These are phyloP conservation scores for Spilogale gracilis DNA, from an alignment of 2,113 vertebrate species.

Conservation along the genomic window DNA sequence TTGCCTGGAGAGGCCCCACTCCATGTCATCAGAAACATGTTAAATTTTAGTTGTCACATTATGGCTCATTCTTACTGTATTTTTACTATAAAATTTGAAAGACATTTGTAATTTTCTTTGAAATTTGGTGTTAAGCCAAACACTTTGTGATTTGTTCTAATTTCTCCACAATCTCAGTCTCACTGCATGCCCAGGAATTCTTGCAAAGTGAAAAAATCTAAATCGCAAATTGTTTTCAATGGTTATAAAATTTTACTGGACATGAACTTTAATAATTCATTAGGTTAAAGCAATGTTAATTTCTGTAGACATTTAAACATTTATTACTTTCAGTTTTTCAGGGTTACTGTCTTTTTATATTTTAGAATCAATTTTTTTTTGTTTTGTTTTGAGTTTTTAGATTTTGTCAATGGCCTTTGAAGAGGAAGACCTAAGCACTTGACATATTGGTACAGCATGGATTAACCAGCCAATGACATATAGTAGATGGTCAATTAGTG, in stretches of 20 bases:
- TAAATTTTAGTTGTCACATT: conserved; percentile 25
- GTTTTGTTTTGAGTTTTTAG: neutral
- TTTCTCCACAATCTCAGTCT: neutral
- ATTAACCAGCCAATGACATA: neutral
- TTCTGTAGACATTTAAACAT: conserved; percentile 38
- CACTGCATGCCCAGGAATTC: conserved; percentile 12
- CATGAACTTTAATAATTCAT: conserved; percentile 37
- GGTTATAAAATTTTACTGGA: conserved; percentile 52
- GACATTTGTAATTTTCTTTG: neutral
- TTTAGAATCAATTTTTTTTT: neutral
- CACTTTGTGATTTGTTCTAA: neutral
- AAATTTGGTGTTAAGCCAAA: conserved; percentile 40
- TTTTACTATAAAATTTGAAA: conserved; percentile 40
- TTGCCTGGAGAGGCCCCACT: neutral
- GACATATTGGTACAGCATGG: neutral
- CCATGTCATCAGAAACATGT: neutral
- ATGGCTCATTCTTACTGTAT: neutral
- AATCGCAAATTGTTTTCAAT: neutral
- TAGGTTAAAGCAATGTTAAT: neutral
- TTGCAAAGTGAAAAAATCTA: conserved; percentile 38
- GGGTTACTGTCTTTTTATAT: neutral
- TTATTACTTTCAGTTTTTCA: conserved; percentile 20
- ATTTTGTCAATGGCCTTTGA: neutral
- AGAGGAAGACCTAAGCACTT: neutral
- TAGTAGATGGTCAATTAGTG: neutral